phyloP scores from a whole-genome alignment of 2,113 vertebrate species.

The Plestiodon gilberti region DNA sequence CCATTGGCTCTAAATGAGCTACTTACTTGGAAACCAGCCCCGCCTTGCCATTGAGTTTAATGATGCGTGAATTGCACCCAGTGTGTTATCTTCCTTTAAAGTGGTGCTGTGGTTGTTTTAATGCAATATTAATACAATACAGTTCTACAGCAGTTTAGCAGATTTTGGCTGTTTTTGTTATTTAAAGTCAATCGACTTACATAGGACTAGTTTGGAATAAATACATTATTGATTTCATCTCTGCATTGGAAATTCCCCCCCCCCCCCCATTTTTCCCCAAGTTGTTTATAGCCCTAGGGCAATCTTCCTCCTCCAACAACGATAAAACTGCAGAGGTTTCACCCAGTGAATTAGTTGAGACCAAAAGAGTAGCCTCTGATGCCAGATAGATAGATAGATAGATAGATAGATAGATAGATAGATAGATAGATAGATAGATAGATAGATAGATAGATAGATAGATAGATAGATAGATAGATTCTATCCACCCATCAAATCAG shows the following conservation, averaged over 20 bases:
- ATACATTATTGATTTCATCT: background rate
- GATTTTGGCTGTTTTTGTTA: background rate
- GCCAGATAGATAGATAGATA: background rate
- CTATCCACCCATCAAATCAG: background rate
- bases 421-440: too few relatives aligned
- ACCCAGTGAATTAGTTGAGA: fast-evolving
- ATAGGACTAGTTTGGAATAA: background rate
- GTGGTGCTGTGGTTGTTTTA: background rate
- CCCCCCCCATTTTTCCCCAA: background rate
- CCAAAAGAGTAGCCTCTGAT: background rate
- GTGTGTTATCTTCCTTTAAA: background rate
- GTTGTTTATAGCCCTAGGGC: background rate
- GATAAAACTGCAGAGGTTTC: background rate
- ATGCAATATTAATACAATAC: background rate
- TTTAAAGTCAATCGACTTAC: background rate
- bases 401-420: background rate
- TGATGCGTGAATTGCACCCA: background rate
- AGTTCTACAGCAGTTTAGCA: too few relatives aligned
- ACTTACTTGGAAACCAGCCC: background rate
- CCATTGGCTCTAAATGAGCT: background rate
- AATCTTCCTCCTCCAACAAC: background rate
- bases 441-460: too few relatives aligned
- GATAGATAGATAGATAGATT: background rate
- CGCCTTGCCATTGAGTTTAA: background rate
- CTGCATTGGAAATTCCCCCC: background rate